These are phyloP conservation scores for Thyatira batis DNA, from an alignment of 2,888 invertebrate species.

Conservation along the genomic window DNA sequence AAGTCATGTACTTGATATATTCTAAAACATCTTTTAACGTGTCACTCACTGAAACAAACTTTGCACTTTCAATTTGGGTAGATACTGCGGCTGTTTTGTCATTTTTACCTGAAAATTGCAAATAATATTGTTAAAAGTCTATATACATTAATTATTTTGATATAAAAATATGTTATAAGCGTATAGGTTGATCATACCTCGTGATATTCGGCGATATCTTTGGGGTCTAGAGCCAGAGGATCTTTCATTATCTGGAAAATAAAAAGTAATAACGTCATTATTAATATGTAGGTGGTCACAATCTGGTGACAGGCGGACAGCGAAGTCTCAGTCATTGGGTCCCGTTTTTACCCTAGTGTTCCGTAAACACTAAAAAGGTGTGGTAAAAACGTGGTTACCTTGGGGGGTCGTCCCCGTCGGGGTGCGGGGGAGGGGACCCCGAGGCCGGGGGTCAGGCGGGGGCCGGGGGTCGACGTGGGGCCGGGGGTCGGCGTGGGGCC, in stretches of 20 bases:
- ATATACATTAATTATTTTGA: neutral
- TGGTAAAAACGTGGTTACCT: slow-evolving; percentile 16
- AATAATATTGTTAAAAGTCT: neutral
- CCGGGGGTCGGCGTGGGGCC: neutral
- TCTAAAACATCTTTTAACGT: neutral
- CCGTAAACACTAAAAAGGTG: no score
- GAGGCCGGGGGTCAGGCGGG: neutral
- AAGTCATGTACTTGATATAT: neutral
- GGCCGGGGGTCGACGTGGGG: slow-evolving; percentile 1
- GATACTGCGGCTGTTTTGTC: slow-evolving; percentile 60
- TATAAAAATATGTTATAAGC: neutral
- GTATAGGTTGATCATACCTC: slow-evolving; percentile 35
- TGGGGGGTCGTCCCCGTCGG: slow-evolving; percentile 13
- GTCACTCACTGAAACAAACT: slow-evolving; percentile 70
- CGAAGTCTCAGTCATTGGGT: slow-evolving; percentile 10
- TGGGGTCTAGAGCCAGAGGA: slow-evolving; percentile 30
- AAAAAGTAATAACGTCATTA: neutral
- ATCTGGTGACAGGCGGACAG: neutral
- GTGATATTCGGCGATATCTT: slow-evolving; percentile 47
- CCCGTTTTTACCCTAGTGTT: no score
- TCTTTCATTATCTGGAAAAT: slow-evolving; percentile 45
- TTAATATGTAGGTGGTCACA: neutral
- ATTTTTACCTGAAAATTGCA: slow-evolving; percentile 62
- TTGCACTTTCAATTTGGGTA: slow-evolving; percentile 72
- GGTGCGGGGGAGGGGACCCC: slow-evolving; percentile 5